Conservation (phyloP, 92 coral and sea anemone species). For the Heliopora coerulea region DNA sequence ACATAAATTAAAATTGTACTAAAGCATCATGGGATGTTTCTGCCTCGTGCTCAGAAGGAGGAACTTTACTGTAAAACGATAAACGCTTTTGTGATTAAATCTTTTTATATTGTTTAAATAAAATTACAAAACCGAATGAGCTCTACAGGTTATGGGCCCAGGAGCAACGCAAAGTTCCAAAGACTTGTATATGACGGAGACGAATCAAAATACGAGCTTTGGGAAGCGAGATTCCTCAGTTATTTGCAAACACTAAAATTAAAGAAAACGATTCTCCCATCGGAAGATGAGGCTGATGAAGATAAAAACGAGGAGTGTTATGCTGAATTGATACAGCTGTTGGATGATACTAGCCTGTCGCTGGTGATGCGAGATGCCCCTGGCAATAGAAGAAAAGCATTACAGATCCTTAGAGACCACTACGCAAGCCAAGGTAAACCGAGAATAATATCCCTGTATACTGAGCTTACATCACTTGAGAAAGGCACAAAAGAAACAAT, state of each 20-base stretch:
- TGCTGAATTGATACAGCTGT: no score
- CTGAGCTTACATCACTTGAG: constrained; percentile 45
- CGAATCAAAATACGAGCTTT: constrained; percentile 48
- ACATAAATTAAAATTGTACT: no score
- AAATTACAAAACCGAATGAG: no score
- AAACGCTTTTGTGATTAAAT: no score
- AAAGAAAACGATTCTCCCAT: constrained; percentile 11
- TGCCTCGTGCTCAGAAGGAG: no score
- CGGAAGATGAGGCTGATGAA: constrained; percentile 2
- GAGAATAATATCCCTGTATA: constrained; percentile 42
- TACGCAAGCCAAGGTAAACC: constrained; percentile 47
- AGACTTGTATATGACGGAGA: constrained; percentile 50
- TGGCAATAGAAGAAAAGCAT: no score
- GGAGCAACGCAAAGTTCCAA: constrained; percentile 13
- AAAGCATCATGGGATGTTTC: no score
- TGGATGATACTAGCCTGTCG: no score
- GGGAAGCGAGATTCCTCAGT: constrained; percentile 49
- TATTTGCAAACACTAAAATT: constrained; percentile 34
- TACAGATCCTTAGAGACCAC: no score
- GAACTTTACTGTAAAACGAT: no score
- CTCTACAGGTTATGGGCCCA: constrained; percentile 22
- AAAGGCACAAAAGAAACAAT: constrained; percentile 30
- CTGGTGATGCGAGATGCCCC: no score
- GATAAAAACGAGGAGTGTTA: constrained; percentile 34
- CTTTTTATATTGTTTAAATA: no score